Evolutionary conservation across 2,113 vertebrate species (phyloP).

Genomic region (Lophotis ruficrista): DNA sequence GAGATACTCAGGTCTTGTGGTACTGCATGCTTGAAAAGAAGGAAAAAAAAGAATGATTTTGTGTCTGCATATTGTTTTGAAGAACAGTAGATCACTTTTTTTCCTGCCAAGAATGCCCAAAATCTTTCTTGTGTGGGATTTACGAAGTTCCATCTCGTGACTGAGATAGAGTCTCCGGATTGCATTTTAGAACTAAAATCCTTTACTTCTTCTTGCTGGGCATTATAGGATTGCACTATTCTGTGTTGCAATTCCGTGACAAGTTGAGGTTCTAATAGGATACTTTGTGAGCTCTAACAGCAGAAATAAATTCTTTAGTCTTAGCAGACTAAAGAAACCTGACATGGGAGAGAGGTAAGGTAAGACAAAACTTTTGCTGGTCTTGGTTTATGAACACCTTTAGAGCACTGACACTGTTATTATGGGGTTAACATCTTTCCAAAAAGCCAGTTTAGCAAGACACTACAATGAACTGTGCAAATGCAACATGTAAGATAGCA

Average conservation of each 20-base stretch:
- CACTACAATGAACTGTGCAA: background rate
- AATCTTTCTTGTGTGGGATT: background rate
- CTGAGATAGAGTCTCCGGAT: background rate
- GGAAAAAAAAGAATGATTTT: background rate
- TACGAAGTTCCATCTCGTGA: background rate
- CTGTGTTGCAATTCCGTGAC: background rate
- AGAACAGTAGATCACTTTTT: background rate
- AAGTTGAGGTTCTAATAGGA: fast-evolving
- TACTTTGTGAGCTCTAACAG: background rate
- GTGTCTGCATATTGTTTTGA: fast-evolving
- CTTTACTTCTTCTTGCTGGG: background rate
- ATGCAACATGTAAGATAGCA: background rate
- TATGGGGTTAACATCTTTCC: background rate
- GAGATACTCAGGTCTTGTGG: background rate
- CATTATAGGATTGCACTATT: background rate
- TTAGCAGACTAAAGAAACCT: background rate
- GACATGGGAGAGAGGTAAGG: background rate
- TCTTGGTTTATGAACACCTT: background rate
- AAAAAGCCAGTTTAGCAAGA: background rate
- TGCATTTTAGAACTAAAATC: background rate
- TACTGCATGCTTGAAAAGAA: background rate
- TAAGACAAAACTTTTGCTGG: background rate
- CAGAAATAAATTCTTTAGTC: background rate
- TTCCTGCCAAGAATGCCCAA: background rate
- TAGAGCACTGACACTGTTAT: background rate